Percentiles rank a stretch among this genome's conserved stretches.
These are phyloP conservation scores for Mormyrus proboscirostris DNA, from an alignment of 2,797 vertebrate species.

Conservation along the genomic window DNA sequence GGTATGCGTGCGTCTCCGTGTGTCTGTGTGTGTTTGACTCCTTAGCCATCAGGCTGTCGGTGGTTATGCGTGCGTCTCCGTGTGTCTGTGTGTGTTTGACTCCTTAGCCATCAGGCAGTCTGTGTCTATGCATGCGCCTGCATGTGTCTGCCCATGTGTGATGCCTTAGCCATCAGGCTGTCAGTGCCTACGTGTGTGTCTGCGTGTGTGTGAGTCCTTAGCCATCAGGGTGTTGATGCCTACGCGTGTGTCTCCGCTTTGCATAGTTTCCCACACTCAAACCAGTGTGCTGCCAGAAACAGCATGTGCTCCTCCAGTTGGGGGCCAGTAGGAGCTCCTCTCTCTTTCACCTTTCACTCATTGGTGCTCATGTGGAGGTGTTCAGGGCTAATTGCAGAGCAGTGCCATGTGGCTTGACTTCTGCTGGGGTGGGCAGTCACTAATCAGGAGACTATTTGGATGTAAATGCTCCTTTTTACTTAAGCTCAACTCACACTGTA, in stretches of 20 bases:
- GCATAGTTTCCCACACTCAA: not conserved
- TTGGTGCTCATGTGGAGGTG: not conserved
- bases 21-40: too few species aligned
- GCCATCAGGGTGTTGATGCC: too few species aligned
- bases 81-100: too few species aligned
- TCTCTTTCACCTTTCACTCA: not conserved
- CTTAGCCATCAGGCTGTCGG: too few species aligned
- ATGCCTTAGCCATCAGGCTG: too few species aligned
- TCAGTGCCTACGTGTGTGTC: too few species aligned
- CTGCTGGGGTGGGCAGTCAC: not conserved
- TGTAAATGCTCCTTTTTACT: not conserved
- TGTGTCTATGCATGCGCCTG: too few species aligned
- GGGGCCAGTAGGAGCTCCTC: not conserved
- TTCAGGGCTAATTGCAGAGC: not conserved
- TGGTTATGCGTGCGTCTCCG: too few species aligned
- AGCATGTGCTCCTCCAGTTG: not conserved
- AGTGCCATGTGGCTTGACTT: not conserved
- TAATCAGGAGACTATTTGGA: not conserved
- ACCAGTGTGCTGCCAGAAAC: not conserved
- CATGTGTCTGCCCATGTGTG: too few species aligned
- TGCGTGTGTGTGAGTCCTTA: too few species aligned
- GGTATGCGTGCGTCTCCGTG: too few species aligned
- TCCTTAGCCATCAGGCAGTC: too few species aligned
- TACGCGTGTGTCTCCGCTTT: not conserved
- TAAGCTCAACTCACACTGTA: not conserved